Evolutionary conservation across 2,113 vertebrate species (phyloP), one percentile per base, ranked within the genome.

Genomic region (Toxotes chatareus): DNA sequence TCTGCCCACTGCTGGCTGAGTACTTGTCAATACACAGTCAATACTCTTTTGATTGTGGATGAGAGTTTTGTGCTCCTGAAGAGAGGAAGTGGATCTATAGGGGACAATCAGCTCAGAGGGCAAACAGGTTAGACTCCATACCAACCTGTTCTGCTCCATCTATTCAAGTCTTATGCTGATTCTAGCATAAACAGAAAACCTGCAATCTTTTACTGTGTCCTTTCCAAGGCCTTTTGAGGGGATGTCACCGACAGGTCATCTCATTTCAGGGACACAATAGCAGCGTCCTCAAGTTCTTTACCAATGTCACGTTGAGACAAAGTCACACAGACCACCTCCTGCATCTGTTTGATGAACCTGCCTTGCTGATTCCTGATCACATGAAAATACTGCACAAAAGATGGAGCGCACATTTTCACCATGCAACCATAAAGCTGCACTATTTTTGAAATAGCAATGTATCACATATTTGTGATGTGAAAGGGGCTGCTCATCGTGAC

Each of bases 11-110:
- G 94, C 88, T 71, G 87, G 69, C 82, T 79, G 90, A 92, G 85
- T 44, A 88, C 80, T 91, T 89, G 84, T 93, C 93, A 91, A 92
- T 85, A 88, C 86, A 32, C 86, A 85, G 93, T 96, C 96, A 92
- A 95, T 95, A 92, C 79, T 46, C 88, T 84, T 88, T 91, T 95
- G 93, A 93, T 92, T 91, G 92, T 93, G 91, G 91, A 88, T 87
- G 86, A 93, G 88, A 93, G 92, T 92, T 94, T 89, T 92, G 90
- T 91, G 87, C 85, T 89, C 67, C 77, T 88, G 86, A 91, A 87
- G 85, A 92, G 84, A 89, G 82, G 91, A 83, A 80, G 69, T 53
- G 65, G 82, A 94, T 94, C 94, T 91, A 94, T 93, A 89, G 46
- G 87, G 87, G 88, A 91, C 93, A 93, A 93, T 93, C 88, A 89